These are phyloP conservation scores for Crossaster papposus DNA, from an alignment of 53 echinoderm and acorn worm species.

Conservation along the genomic window DNA sequence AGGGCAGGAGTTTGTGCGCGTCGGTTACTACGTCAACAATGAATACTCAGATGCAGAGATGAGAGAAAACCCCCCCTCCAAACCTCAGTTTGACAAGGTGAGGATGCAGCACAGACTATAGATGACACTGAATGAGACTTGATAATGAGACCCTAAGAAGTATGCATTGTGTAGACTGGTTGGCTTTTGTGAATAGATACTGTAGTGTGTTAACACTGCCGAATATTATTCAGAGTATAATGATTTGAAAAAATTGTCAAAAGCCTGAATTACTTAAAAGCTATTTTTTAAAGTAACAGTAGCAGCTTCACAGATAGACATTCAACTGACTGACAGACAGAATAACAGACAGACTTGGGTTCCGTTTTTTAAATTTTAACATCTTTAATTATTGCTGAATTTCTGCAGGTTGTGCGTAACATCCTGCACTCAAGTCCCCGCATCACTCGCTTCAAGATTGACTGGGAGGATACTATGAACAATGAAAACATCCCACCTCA, in stretches of 20 bases:
- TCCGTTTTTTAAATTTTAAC: background rate
- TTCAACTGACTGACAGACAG: background rate
- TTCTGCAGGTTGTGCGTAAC: conserved; percentile 79
- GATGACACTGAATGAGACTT: too few species aligned
- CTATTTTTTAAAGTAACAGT: background rate
- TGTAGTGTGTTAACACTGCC: too few species aligned
- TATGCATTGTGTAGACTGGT: too few species aligned
- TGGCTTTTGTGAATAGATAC: too few species aligned
- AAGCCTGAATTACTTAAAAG: too few species aligned
- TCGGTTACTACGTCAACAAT: conserved; percentile 99
- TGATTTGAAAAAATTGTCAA: too few species aligned
- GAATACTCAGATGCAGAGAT: conserved; percentile 90
- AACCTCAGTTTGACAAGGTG: conserved; percentile 88
- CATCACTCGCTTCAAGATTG: conserved; percentile 98
- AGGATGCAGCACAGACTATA: conserved; percentile 10
- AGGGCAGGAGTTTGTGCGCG: conserved; percentile 88
- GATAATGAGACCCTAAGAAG: too few species aligned
- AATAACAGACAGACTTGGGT: background rate
- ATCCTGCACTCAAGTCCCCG: conserved; percentile 91
- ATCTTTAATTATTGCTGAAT: background rate
- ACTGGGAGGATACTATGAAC: conserved; percentile 91
- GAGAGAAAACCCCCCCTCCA: conserved; percentile 75
- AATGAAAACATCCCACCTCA: conserved; percentile 93
- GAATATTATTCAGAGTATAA: too few species aligned
- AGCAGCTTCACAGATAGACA: too few species aligned